A percentile compares a stretch with the other conserved stretches of the same genome.
Conservation (phyloP, 2,113 vertebrate species). For the Lepus americanus region DNA sequence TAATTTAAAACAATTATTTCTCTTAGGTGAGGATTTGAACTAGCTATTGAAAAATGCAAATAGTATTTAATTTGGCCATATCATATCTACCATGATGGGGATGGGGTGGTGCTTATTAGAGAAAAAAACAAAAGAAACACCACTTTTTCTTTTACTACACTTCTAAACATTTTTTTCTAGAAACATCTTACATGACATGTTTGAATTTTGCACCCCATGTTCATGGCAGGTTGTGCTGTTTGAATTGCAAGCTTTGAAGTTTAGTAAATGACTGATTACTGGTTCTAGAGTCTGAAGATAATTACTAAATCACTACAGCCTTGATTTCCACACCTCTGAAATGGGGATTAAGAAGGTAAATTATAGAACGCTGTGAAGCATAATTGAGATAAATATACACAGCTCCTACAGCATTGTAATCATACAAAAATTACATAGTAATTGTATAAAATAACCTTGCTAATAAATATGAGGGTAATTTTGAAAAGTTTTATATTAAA, state of each 20-base stretch:
- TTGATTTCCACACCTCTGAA: slow-evolving; percentile 29
- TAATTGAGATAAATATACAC: slow-evolving; percentile 15
- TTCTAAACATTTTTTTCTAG: neutral
- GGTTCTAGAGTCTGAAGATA: neutral
- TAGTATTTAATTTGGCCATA: neutral
- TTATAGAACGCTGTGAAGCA: neutral
- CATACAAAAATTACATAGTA: neutral
- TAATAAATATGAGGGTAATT: too few relatives aligned
- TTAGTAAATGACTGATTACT: neutral
- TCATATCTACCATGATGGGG: neutral
- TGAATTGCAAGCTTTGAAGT: neutral
- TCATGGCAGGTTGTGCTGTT: neutral
- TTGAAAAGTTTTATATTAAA: too few relatives aligned
- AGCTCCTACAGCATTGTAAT: neutral
- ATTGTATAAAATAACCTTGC: neutral
- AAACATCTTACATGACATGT: neutral
- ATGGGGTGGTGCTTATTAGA: slow-evolving; percentile 4
- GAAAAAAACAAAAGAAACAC: slow-evolving; percentile 16
- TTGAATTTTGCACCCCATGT: neutral
- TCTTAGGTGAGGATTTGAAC: slow-evolving; percentile 46
- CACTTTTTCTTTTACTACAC: neutral
- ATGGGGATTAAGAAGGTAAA: neutral
- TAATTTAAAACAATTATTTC: slow-evolving; percentile 44
- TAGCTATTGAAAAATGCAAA: slow-evolving; percentile 41
- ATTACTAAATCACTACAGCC: neutral